Conservation (phyloP, 2,797 vertebrate species). For the Saxicola maurus region DNA sequence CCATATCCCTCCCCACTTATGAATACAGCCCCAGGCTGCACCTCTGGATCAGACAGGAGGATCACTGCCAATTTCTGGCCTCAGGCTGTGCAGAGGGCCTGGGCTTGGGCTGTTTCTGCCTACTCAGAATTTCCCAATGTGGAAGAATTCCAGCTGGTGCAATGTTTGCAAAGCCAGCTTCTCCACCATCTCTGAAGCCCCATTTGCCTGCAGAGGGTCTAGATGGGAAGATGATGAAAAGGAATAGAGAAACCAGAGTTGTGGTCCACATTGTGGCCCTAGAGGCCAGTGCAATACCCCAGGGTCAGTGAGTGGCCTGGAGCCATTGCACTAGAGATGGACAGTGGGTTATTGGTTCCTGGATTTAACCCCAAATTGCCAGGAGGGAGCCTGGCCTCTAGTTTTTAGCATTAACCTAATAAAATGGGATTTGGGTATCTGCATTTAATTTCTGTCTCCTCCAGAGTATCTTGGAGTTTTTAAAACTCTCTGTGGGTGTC, state of each 20-base stretch:
- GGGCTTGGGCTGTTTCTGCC: neutral
- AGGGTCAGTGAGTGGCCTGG: neutral
- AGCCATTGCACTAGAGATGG: neutral
- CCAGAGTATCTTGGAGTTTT: neutral
- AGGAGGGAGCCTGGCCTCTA: neutral
- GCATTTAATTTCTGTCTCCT: neutral
- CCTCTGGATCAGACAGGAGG: neutral
- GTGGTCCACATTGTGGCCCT: neutral
- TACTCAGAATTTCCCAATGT: neutral
- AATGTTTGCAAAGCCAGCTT: neutral
- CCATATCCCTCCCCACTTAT: neutral
- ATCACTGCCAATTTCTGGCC: neutral
- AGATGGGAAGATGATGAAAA: neutral
- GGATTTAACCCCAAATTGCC: fast-evolving
- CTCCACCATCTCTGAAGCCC: neutral
- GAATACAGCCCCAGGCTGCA: neutral
- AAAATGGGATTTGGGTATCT: neutral
- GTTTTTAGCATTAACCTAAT: neutral
- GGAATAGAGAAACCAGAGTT: neutral
- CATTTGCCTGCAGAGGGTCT: neutral
- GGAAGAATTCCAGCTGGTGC: neutral
- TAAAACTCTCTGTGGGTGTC: neutral
- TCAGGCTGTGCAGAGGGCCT: neutral
- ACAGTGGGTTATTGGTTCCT: neutral
- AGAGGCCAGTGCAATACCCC: neutral